Evolutionary conservation across 1,140 invertebrate species (phyloP).

Genomic region (Drosophila rhopaloa): DNA sequence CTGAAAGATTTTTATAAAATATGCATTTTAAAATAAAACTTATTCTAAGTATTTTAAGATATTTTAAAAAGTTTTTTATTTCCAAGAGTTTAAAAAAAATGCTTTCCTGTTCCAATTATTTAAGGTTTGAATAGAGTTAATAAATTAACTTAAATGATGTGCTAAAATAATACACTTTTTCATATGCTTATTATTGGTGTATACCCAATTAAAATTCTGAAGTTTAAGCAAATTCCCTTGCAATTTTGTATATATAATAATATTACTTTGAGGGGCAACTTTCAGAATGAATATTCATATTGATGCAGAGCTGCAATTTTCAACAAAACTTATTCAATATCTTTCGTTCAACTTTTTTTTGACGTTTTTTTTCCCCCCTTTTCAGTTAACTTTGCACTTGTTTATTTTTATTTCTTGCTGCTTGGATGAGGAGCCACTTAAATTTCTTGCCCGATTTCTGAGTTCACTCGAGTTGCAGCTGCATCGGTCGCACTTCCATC

Average conservation of each 20-base stretch:
- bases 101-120: too few species aligned
- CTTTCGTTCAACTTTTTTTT: slow-evolving; percentile 13
- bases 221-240: background rate
- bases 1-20: too few species aligned
- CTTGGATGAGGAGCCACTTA: slow-evolving; percentile 20
- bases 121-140: too few species aligned
- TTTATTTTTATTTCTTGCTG: slow-evolving; percentile 26
- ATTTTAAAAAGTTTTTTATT: too few species aligned
- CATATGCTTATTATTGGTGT: background rate
- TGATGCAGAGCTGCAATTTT: slow-evolving; percentile 3
- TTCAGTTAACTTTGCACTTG: slow-evolving; percentile 17
- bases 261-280: slow-evolving; percentile 3
- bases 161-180: too few species aligned
- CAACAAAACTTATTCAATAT: slow-evolving; percentile 36
- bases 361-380: background rate
- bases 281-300: slow-evolving; percentile 27
- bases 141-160: too few species aligned
- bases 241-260: background rate
- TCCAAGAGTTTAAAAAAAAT: too few species aligned
- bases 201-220: background rate
- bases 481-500: slow-evolving; percentile 21
- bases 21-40: too few species aligned
- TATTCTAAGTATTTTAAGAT: too few species aligned
- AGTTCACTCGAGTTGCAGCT: slow-evolving; percentile 30
- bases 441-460: slow-evolving; percentile 6